A percentile compares a stretch with the other conserved stretches of the same genome.
Evolutionary conservation across 2,888 invertebrate species (phyloP).

Genomic region (Agriotes lineatus): DNA sequence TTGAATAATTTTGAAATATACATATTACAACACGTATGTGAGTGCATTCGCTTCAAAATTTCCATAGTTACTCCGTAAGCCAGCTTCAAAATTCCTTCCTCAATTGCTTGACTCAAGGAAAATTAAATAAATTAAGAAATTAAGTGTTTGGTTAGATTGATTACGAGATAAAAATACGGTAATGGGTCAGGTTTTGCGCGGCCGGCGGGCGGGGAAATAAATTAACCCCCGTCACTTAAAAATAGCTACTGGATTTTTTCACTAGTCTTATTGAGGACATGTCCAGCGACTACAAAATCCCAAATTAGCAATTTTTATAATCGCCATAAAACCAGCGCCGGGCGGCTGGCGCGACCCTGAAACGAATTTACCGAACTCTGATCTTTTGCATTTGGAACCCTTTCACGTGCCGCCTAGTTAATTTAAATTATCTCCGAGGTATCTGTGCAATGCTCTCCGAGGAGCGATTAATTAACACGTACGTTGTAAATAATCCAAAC

Average conservation of each 20-base stretch:
- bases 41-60: background rate
- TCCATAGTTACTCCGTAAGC: background rate
- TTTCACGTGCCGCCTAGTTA: conserved; percentile 17
- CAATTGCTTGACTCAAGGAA: background rate
- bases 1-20: background rate
- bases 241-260: background rate
- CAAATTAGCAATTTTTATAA: conserved; percentile 16
- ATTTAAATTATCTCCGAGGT: background rate
- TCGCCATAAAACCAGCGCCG: conserved; percentile 5
- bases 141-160: conserved; percentile 5
- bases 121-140: conserved; percentile 19
- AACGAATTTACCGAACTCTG: conserved; percentile 13
- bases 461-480: conserved; percentile 1
- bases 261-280: conserved; percentile 14
- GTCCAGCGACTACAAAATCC: background rate
- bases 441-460: background rate
- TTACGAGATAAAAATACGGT: background rate
- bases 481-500: background rate
- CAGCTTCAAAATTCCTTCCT: background rate
- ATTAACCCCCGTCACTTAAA: conserved; percentile 3
- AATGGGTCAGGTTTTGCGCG: background rate
- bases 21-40: background rate
- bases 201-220: background rate
- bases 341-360: background rate
- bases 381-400: conserved; percentile 16